Base-by-base conservation (phyloP, 2,888 invertebrate species). In the Tolmerus cingulatus region DNA sequence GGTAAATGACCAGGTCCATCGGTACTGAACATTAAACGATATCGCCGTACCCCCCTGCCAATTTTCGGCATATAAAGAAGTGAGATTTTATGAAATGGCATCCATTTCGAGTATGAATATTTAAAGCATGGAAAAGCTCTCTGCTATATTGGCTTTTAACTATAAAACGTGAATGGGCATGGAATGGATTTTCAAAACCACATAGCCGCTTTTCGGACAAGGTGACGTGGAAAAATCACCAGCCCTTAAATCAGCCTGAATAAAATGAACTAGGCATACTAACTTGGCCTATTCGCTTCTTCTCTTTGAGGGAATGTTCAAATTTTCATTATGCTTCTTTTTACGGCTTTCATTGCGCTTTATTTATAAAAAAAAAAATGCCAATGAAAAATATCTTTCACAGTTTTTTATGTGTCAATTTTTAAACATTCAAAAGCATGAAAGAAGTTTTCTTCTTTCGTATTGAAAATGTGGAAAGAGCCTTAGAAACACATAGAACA, bases 91-190 rank as follows among this genome's bases (percentile, higher is more conserved):
- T 66, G 66, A 66, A 86, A 86, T 74, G 85, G 74, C 85, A 86
- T 86, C 85, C 74, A 74, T 37, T 86, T 86, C 40, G 74, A 43
- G 37, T 74, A 74, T 86, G 74, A 86, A 86, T 76, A 74, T 84
- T 86, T 86, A 86, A 86, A 86, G 85, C 85, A 86, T 74, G 74
- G 43, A 86, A 86, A 86, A 86, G 85, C 85, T 86, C 46, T 86
- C 46, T 43, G 23, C 74, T 74, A 74, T 86, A 86, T 86, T 86
- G 74, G 85, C 85, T 86, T 86, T 86, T 86, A 86, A 86, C 51
- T 76, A 46, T 86, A 74, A 76, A 86, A 74, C 30, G 74, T 30
- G 46, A 43, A 43, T 76, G 85, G 43, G 74, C 46, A 40, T 51
- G 51, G n/a, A 66, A 66, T 66, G 85, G 85, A 74, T 74, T 76